Evolutionary conservation across 2,888 invertebrate species (phyloP).

Genomic region (Nyleta sp.): DNA sequence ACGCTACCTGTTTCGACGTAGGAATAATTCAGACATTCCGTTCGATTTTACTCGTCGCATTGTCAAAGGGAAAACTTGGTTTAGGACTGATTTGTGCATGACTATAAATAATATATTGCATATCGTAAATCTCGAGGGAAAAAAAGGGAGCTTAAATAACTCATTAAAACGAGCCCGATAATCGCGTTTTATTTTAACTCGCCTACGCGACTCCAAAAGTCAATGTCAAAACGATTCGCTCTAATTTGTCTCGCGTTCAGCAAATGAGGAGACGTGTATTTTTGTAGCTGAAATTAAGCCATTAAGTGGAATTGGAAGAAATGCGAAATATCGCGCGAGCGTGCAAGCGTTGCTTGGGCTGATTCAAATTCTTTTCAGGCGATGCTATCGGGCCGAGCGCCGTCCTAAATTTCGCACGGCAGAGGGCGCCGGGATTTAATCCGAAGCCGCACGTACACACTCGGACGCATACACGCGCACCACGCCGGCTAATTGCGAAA

Average conservation of each 20-base stretch:
- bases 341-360: no score
- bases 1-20: no score
- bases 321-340: background rate
- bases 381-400: constrained; percentile 33
- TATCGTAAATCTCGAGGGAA: background rate
- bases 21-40: no score
- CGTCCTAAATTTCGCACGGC: constrained; percentile 45
- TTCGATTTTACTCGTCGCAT: no score
- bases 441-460: constrained; percentile 17
- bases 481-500: constrained; percentile 45
- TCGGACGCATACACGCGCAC: background rate
- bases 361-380: constrained; percentile 30
- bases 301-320: background rate
- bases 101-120: background rate
- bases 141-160: background rate
- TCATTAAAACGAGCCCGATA: background rate
- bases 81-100: no score
- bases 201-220: constrained; percentile 7
- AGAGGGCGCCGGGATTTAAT: constrained; percentile 34
- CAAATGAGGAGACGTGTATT: constrained; percentile 10
- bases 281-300: constrained; percentile 12
- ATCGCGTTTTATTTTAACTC: constrained; percentile 6
- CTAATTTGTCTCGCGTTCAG: constrained; percentile 26
- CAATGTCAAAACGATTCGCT: constrained; percentile 37
- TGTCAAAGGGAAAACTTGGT: no score